Evolutionary conservation across 2,888 invertebrate species (phyloP), one percentile per base, ranked within the genome.

Genomic region (Drosophila acutilabella): DNA sequence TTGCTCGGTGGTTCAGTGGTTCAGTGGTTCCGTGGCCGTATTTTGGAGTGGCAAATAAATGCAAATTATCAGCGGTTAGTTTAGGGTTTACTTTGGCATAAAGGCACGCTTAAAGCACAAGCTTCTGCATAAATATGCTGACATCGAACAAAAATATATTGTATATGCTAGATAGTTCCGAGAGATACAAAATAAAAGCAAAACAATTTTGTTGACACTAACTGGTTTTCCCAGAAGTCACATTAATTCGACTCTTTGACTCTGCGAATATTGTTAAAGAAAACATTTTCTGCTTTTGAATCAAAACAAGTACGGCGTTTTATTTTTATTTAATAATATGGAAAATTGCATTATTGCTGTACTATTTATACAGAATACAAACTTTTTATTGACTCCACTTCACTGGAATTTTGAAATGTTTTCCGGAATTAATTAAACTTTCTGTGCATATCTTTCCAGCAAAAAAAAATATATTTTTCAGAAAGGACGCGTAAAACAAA

Each of bases 41-140:
- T 38, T 52, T 52, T 36, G 8, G 38, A 36, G 23, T 58, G 26
- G 38, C 50, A 54, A 38, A 56, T 52, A 65, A 30, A 74, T 62
- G 52, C 57, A 64, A 70, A 65, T 53, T 53, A 38, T 76, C 20
- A 16, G 53, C 23, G 41, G 56, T 42, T 47, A 38, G 54, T 53
- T 57, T 42, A 6, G 18, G 45, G 53, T 18, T 40, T 48, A 33
- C 40, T 41, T 53, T 57, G 40, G 56, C 33, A 16, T 41, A 20
- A 54, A 41, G 50, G 30, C 50, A 52, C 20, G 52, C 20, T 47
- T 26, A n/a, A 8, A n/a, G 36, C 33, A 52, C 38, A 23, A 23
- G 16, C 26, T 16, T 16, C 26, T 38, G 52, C 58, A 38, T 51
- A 64, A 64, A 58, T 45, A 45, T 48, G 48, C 36, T 59, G 48